Base-by-base conservation (phyloP, 2,113 vertebrate species). In the Cacatua alba region DNA sequence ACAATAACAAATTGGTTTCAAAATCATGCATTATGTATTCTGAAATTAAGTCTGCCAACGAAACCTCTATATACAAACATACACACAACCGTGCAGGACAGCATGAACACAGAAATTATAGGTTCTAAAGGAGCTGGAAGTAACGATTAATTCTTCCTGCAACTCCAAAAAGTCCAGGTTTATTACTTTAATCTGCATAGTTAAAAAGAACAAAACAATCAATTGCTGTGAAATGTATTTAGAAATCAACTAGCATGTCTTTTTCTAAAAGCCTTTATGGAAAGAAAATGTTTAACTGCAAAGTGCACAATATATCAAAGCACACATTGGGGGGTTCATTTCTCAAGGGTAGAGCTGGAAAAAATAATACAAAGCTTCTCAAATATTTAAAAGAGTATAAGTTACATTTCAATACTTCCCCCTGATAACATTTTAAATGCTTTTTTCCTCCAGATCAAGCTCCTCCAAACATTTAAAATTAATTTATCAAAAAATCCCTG, bases 1-100 rank as follows among this genome's bases (percentile, higher is more conserved):
- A 98, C 98, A 98, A 98, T 98, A 98, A 98, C 98, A 98, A 98
- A 98, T 98, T 98, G 98, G 98, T 98, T 98, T 98, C 97, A 97
- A 98, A 98, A 98, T 97, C 97, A 98, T 98, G 98, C 98, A 98
- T 98, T 98, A 98, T 98, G 97, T 98, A 98, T 98, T 97, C 97
- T 95, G 97, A 98, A 98, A 98, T 98, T 97, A 98, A 97, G 98
- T 98, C 98, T 98, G 98, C 97, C 97, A 91, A 91, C 46, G 96
- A 97, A 98, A 98, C 97, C 96, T 81, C 94, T 96, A 87, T 95
- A 91, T 93, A 98, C 97, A 98, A 97, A 98, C 97, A 98, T 10
- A 70, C 85, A 84, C 46, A 90, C 94, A 94, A 37, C 74, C 89
- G 37, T 20, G 87, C 94, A 93, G 94, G 94, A 77, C 87, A 82